These are phyloP conservation scores for Acanthornis magna DNA, from an alignment of 2,797 vertebrate genomes.

Conservation along the genomic window DNA sequence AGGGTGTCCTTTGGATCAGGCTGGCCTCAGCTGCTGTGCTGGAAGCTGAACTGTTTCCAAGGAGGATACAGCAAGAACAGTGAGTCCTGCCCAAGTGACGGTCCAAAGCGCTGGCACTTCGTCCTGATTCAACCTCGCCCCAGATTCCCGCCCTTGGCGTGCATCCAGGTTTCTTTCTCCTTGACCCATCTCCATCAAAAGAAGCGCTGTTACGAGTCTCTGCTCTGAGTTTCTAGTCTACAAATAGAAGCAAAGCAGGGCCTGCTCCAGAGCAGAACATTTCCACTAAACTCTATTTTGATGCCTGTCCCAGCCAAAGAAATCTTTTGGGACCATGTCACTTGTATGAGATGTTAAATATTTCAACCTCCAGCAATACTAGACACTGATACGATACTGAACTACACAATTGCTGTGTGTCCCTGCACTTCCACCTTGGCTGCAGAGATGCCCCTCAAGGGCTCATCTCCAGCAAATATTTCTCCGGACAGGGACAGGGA, in stretches of 20 bases:
- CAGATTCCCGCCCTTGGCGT: conserved; percentile 51
- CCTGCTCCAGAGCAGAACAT: conserved; percentile 17
- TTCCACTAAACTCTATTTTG: conserved; percentile 40
- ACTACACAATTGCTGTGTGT: not conserved
- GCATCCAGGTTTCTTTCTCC: conserved; percentile 58
- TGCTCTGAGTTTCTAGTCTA: conserved; percentile 7
- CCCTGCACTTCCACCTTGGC: not conserved
- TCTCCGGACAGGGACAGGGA: not conserved
- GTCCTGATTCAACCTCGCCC: conserved; percentile 60
- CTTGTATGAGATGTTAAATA: not conserved
- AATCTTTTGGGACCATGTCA: not conserved
- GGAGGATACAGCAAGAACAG: conserved; percentile 36
- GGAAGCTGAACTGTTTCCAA: conserved; percentile 22
- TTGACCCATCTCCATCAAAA: conserved; percentile 64
- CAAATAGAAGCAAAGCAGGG: conserved; percentile 55
- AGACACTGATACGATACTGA: not conserved
- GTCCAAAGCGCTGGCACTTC: conserved; percentile 22
- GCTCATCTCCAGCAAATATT: not conserved
- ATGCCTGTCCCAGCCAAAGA: not conserved
- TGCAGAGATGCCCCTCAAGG: not conserved
- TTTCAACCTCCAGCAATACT: conserved; percentile 7
- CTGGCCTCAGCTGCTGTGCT: conserved; percentile 3
- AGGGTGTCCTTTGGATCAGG: conserved; percentile 3
- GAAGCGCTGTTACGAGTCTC: not conserved
- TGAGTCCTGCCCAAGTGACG: conserved; percentile 32